Evolutionary conservation across 2,113 vertebrate genomes (phyloP).

Genomic region (Azemiops feae): DNA sequence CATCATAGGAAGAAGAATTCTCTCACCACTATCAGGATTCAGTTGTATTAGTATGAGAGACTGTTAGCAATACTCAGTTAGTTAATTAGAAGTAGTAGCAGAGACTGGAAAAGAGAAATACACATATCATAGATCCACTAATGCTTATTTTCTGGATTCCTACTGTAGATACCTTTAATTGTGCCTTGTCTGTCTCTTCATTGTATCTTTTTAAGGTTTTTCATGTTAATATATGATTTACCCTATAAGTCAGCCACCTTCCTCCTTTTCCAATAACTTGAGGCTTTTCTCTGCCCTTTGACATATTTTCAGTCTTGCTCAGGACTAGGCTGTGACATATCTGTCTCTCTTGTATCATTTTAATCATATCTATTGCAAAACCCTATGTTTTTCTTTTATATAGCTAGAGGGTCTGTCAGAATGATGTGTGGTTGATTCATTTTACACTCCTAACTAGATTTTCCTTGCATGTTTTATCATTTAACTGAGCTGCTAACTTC

Average conservation of each 20-base stretch:
- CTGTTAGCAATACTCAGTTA: neutral
- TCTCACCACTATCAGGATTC: neutral
- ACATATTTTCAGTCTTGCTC: neutral
- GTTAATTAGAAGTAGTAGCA: neutral
- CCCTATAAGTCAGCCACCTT: neutral
- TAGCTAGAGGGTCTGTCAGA: conserved; percentile 23
- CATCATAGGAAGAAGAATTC: neutral
- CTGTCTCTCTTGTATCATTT: neutral
- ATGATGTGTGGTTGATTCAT: conserved; percentile 24
- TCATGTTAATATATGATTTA: neutral
- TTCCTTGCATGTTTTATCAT: conserved; percentile 32
- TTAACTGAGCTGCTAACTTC: conserved; percentile 15
- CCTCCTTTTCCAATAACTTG: neutral
- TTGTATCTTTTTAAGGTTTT: neutral
- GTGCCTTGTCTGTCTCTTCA: neutral
- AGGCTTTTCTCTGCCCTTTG: neutral
- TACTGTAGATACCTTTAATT: neutral
- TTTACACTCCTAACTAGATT: conserved; percentile 25
- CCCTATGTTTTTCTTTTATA: conserved; percentile 9
- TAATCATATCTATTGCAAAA: conserved; percentile 13
- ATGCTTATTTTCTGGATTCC: neutral
- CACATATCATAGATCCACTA: neutral
- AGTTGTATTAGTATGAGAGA: neutral
- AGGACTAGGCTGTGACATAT: neutral
- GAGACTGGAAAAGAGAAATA: neutral